phyloP scores from a whole-genome alignment of 1,140 invertebrate genomes.

The Chironomus tepperi region DNA sequence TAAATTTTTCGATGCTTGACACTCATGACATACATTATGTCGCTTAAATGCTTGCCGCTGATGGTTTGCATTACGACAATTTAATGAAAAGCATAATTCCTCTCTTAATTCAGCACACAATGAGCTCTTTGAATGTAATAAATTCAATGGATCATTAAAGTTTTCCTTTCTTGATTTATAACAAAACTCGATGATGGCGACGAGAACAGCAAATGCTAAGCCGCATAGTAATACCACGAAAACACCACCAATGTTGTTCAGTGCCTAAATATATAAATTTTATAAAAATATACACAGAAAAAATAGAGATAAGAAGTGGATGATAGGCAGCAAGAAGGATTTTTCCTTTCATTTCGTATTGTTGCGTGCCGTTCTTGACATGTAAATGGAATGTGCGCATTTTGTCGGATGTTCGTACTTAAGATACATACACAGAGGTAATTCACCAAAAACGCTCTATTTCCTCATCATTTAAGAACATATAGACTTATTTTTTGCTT shows the following conservation, averaged over 20 bases:
- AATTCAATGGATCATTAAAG: conserved; percentile 57
- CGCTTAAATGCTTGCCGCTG: conserved; percentile 66
- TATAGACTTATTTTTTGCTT: too few species aligned
- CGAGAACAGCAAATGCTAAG: conserved; percentile 73
- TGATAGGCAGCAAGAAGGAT: not conserved
- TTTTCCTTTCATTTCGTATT: not conserved
- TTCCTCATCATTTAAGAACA: too few species aligned
- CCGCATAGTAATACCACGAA: conserved; percentile 93
- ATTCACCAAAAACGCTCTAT: too few species aligned
- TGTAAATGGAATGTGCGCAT: too few species aligned
- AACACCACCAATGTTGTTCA: conserved; percentile 63
- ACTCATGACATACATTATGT: conserved; percentile 31
- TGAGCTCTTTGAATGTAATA: conserved; percentile 55
- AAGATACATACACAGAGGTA: too few species aligned
- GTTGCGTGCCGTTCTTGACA: not conserved
- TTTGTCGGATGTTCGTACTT: too few species aligned
- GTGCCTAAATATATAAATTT: conserved; percentile 26
- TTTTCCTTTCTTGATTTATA: conserved; percentile 87
- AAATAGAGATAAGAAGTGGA: not conserved
- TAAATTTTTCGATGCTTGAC: not conserved
- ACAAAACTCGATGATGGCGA: conserved; percentile 88
- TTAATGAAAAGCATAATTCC: conserved; percentile 81
- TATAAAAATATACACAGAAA: not conserved
- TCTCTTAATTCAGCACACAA: conserved; percentile 59
- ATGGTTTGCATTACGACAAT: conserved; percentile 62